Percentiles rank a stretch among this genome's conserved stretches.
phyloP scores from a whole-genome alignment of 2,797 vertebrate species.

The Enteromius trimaculatus region DNA sequence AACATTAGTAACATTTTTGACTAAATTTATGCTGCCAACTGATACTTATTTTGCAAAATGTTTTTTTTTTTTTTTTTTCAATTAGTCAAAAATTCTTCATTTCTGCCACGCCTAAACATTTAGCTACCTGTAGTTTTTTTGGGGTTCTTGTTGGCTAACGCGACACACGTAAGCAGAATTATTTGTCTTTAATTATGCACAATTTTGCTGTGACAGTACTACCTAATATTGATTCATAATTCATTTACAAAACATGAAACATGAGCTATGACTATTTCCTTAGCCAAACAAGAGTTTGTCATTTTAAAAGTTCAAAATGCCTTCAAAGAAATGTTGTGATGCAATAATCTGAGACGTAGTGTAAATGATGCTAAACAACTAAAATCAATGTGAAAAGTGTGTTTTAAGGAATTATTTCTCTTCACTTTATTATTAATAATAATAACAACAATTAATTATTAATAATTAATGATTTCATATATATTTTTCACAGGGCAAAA shows the following conservation, averaged over 20 bases:
- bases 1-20: too few relatives aligned
- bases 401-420: neutral
- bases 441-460: too few relatives aligned
- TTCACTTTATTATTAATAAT: neutral
- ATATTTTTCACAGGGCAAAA: neutral
- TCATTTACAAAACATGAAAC: neutral
- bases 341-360: neutral
- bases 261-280: neutral
- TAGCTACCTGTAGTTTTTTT: neutral
- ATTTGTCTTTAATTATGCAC: neutral
- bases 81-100: neutral
- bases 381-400: neutral
- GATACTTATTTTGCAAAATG: neutral
- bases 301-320: neutral
- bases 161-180: neutral
- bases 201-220: neutral
- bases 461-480: neutral
- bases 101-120: neutral
- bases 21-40: neutral
- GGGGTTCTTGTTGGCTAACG: neutral
- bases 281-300: neutral
- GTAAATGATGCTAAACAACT: neutral
- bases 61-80: neutral
- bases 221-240: neutral
- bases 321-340: neutral